Percentiles rank a stretch among this genome's conserved stretches.
phyloP scores from a whole-genome alignment of 1,140 invertebrate genomes.

The Papilio polytes region DNA sequence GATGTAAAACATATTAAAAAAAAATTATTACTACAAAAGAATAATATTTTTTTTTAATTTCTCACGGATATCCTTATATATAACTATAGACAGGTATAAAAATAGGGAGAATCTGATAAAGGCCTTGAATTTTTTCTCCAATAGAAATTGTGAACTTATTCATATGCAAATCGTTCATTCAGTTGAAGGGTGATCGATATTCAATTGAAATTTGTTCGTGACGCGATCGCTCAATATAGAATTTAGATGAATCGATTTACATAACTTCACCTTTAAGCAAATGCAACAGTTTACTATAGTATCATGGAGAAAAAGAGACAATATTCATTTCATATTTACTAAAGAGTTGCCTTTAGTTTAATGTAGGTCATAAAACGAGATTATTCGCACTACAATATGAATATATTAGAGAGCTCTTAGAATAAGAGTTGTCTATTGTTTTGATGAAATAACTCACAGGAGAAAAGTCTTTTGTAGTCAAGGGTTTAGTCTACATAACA shows the following conservation, averaged over 20 bases:
- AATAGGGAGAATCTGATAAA: no score
- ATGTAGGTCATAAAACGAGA: not conserved
- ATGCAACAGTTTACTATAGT: not conserved
- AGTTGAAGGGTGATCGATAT: not conserved
- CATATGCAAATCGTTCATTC: slow-evolving; percentile 1
- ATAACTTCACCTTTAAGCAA: not conserved
- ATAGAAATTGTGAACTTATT: not conserved
- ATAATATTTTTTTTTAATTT: no score
- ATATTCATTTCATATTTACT: not conserved
- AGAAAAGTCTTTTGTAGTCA: no score
- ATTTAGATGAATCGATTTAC: slow-evolving; percentile 6
- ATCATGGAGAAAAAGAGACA: not conserved
- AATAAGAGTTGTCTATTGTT: not conserved
- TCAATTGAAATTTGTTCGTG: not conserved
- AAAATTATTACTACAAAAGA: no score
- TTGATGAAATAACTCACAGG: no score
- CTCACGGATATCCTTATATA: no score
- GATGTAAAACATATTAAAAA: no score
- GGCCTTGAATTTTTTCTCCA: no score
- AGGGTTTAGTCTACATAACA: no score
- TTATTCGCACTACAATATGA: not conserved
- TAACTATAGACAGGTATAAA: no score
- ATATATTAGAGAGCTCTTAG: no score
- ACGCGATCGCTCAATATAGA: not conserved
- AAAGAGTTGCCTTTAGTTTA: not conserved